Evolutionary conservation across 2,797 vertebrate genomes (phyloP).

Genomic region (Columba guinea): DNA sequence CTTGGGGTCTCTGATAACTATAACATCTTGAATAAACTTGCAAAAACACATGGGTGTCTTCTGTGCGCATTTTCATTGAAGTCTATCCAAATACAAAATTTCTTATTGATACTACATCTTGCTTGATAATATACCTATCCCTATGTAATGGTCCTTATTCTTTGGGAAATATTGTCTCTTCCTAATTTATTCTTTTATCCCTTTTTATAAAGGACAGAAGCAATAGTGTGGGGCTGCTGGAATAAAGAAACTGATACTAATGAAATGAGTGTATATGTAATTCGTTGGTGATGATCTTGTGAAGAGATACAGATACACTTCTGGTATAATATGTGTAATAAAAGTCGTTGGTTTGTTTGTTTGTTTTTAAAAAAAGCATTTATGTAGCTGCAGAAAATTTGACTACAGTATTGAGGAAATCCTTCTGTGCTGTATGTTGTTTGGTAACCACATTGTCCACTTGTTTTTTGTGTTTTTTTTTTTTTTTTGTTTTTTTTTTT

Average conservation of each 20-base stretch:
- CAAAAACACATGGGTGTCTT: neutral
- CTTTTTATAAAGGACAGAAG: neutral
- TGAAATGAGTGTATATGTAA: neutral
- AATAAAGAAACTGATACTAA: neutral
- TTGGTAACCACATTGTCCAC: accelerated
- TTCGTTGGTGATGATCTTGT: neutral
- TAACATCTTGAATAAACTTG: neutral
- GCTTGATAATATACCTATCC: neutral
- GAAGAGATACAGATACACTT: neutral
- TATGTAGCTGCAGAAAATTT: neutral
- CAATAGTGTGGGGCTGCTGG: neutral
- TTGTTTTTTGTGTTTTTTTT: neutral
- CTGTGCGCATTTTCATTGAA: neutral
- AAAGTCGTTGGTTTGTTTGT: neutral
- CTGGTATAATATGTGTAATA: neutral
- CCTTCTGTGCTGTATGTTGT: neutral
- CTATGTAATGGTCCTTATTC: neutral
- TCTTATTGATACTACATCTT: neutral
- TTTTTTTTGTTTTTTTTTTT: neutral
- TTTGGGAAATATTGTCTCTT: neutral
- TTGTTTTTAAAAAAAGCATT: neutral
- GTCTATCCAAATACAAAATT: neutral
- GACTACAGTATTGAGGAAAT: too few species aligned
- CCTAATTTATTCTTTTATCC: neutral
- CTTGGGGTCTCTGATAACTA: neutral